Conservation (phyloP, 1,140 invertebrate genomes). For the Sycophila sp. region DNA sequence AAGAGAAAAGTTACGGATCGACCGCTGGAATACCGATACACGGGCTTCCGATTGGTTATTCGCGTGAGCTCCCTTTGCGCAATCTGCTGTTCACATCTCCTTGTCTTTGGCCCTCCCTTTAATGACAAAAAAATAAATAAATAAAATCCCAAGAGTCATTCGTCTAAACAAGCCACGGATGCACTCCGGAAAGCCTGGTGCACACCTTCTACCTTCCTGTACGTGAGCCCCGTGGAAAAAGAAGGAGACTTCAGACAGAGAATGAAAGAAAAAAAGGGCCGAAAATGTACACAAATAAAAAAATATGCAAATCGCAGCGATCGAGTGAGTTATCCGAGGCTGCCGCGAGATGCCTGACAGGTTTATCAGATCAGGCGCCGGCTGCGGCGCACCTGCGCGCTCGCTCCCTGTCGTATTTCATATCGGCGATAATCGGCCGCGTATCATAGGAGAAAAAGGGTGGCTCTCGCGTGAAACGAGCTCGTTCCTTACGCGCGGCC, state of each 20-base stretch:
- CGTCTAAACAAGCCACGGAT: neutral
- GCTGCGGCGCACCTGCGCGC: too few relatives aligned
- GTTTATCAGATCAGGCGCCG: slow-evolving; percentile 54
- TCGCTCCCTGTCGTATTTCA: slow-evolving; percentile 51
- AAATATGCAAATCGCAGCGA: slow-evolving; percentile 10
- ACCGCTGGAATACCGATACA: neutral
- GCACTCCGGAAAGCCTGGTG: too few relatives aligned
- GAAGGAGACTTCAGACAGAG: too few relatives aligned
- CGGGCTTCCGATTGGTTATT: neutral
- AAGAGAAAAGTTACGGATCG: neutral
- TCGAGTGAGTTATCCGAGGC: slow-evolving; percentile 54
- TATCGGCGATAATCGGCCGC: slow-evolving; percentile 56
- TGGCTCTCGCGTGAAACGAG: slow-evolving; percentile 36
- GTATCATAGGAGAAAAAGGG: slow-evolving; percentile 43
- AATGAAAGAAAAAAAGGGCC: too few relatives aligned
- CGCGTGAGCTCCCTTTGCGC: neutral
- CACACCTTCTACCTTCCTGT: too few relatives aligned
- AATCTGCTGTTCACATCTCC: too few relatives aligned
- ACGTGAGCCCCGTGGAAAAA: neutral
- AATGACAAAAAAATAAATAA: too few relatives aligned
- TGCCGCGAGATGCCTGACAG: slow-evolving; percentile 52
- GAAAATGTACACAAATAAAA: too few relatives aligned
- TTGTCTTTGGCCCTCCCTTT: too few relatives aligned
- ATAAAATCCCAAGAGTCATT: neutral
- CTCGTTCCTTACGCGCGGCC: slow-evolving; percentile 11